Conservation (phyloP, 2,888 invertebrate species). For the Drosophila anomelani region DNA sequence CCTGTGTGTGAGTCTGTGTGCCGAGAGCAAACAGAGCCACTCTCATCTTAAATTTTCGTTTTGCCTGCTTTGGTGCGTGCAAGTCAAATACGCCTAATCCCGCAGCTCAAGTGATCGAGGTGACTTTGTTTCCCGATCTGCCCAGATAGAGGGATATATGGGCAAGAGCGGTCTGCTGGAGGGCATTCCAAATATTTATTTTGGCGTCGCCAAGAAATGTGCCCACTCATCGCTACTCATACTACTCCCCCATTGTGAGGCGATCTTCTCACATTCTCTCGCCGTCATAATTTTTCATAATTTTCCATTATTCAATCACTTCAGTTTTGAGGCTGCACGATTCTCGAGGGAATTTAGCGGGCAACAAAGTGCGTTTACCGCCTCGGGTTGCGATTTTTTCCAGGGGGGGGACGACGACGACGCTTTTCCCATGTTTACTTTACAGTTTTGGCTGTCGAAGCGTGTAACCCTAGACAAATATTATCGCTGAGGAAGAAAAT, state of each 20-base stretch:
- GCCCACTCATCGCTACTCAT: slow-evolving; percentile 58
- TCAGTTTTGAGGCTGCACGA: slow-evolving; percentile 66
- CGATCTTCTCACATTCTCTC: slow-evolving; percentile 42
- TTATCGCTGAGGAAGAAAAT: slow-evolving; percentile 61
- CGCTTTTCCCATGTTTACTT: slow-evolving; percentile 70
- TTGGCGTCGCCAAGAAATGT: slow-evolving; percentile 76
- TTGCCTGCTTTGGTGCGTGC: slow-evolving; percentile 77
- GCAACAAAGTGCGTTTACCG: slow-evolving; percentile 69
- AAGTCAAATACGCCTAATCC: slow-evolving; percentile 84
- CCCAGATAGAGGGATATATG: slow-evolving; percentile 22
- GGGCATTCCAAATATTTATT: slow-evolving; percentile 77
- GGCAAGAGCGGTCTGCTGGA: slow-evolving; percentile 67
- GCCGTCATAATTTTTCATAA: slow-evolving; percentile 78
- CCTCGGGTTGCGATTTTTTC: slow-evolving; percentile 31
- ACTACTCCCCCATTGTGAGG: slow-evolving; percentile 53
- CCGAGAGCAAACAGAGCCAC: slow-evolving; percentile 38
- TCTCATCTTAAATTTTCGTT: slow-evolving; percentile 38
- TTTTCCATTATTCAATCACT: slow-evolving; percentile 79
- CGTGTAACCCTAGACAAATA: slow-evolving; percentile 79
- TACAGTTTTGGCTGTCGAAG: slow-evolving; percentile 78
- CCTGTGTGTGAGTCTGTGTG: slow-evolving; percentile 18
- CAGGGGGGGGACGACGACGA: slow-evolving; percentile 33
- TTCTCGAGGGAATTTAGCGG: slow-evolving; percentile 66
- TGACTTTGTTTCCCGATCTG: slow-evolving; percentile 76
- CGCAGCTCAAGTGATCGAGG: slow-evolving; percentile 83